Conservation (phyloP, 2,113 vertebrate genomes). For the Ammospiza nelsoni region DNA sequence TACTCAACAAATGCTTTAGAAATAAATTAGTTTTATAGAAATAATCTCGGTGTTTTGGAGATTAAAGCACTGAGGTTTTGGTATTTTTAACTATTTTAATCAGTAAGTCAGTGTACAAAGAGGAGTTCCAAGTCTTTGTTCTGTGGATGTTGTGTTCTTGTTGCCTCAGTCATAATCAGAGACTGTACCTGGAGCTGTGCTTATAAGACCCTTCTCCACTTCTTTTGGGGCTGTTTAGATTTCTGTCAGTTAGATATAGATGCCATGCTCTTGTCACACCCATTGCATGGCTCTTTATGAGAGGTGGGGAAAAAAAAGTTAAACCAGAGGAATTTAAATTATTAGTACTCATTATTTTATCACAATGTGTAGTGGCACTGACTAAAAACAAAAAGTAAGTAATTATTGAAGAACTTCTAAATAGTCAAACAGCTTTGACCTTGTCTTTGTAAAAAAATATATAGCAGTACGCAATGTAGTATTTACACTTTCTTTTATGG, state of each 20-base stretch:
- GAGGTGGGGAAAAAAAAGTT: neutral
- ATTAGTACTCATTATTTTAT: neutral
- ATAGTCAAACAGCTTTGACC: neutral
- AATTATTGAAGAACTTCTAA: neutral
- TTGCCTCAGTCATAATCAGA: neutral
- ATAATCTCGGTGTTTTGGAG: neutral
- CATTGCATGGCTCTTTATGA: neutral
- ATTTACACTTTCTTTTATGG: neutral
- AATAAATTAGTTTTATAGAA: neutral
- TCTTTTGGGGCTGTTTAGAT: neutral
- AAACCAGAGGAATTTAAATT: too few species aligned
- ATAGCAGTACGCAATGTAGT: neutral
- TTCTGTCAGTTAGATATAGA: neutral
- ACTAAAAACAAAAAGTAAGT: neutral
- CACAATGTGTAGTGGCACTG: neutral
- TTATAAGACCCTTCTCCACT: neutral
- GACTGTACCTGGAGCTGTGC: neutral
- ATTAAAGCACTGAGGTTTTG: neutral
- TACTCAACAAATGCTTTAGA: neutral
- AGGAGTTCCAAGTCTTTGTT: neutral
- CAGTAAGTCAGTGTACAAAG: neutral
- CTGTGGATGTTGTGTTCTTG: neutral
- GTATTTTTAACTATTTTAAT: neutral
- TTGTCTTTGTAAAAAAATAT: neutral
- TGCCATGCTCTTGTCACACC: neutral